Percentiles rank a stretch among this genome's conserved stretches.
Evolutionary conservation across 2,888 invertebrate species (phyloP).

Genomic region (Scaeva pyrastri): DNA sequence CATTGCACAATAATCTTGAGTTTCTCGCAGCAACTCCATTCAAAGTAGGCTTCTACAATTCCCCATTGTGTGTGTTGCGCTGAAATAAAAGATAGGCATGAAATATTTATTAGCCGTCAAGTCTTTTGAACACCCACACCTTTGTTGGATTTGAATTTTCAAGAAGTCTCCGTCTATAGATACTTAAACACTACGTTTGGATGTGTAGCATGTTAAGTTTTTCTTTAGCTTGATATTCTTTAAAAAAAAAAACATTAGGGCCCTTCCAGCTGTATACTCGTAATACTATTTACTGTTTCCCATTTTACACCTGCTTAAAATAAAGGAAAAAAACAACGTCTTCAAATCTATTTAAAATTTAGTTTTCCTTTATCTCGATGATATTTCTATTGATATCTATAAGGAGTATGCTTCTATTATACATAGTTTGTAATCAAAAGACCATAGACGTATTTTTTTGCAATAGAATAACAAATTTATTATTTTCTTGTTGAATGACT

Average conservation of each 20-base stretch:
- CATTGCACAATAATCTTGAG: conserved; percentile 38
- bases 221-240: background rate
- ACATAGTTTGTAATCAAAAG: conserved; percentile 7
- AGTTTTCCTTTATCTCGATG: background rate
- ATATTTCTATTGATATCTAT: background rate
- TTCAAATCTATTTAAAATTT: background rate
- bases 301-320: conserved; percentile 25
- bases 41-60: background rate
- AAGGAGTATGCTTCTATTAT: background rate
- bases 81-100: conserved; percentile 22
- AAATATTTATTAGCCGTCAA: conserved; percentile 39
- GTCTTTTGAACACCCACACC: conserved; percentile 41
- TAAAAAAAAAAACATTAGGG: background rate
- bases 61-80: background rate
- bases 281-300: conserved; percentile 16
- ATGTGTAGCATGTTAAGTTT: background rate
- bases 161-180: conserved; percentile 17
- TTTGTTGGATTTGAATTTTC: conserved; percentile 29
- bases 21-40: conserved; percentile 13
- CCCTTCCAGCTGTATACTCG: conserved; percentile 5
- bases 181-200: background rate
- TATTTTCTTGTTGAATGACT: conserved; percentile 9
- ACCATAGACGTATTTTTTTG: conserved; percentile 2
- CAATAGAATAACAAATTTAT: conserved; percentile 24
- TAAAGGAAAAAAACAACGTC: background rate